Conservation (phyloP, 2,797 vertebrate species). For the Rhabdomys pumilio region DNA sequence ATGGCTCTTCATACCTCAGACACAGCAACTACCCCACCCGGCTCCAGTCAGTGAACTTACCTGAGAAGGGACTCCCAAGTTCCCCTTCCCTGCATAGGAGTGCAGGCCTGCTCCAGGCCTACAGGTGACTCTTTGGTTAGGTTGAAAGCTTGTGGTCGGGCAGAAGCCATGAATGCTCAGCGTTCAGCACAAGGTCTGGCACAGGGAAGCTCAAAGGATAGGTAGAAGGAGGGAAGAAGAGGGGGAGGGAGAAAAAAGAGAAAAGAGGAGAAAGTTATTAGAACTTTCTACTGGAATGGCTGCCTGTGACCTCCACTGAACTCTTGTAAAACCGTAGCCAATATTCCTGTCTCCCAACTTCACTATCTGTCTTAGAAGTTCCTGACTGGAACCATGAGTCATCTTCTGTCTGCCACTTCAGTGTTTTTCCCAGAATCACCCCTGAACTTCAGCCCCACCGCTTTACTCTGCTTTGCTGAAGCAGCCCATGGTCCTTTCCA, state of each 20-base stretch:
- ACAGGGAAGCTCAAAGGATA: background rate
- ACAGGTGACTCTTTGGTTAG: background rate
- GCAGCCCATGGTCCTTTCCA: accelerated
- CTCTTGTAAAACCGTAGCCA: background rate
- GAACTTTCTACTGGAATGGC: background rate
- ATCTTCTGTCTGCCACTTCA: background rate
- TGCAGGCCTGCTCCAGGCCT: background rate
- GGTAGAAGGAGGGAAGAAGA: background rate
- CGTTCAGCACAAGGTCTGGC: background rate
- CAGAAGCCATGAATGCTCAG: background rate
- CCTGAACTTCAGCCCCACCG: background rate
- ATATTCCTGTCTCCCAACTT: background rate
- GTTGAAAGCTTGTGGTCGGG: background rate
- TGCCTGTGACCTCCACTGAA: background rate
- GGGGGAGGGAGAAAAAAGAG: background rate
- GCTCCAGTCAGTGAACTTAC: too few relatives aligned
- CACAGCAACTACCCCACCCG: background rate
- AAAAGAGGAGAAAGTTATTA: background rate
- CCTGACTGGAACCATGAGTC: background rate
- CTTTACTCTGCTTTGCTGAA: background rate
- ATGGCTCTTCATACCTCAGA: background rate
- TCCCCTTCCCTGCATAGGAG: background rate
- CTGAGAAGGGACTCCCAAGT: background rate
- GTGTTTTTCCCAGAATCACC: background rate
- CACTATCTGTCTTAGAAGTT: background rate